Evolutionary conservation across 2,113 vertebrate species (phyloP).

Genomic region (Cervus canadensis): DNA sequence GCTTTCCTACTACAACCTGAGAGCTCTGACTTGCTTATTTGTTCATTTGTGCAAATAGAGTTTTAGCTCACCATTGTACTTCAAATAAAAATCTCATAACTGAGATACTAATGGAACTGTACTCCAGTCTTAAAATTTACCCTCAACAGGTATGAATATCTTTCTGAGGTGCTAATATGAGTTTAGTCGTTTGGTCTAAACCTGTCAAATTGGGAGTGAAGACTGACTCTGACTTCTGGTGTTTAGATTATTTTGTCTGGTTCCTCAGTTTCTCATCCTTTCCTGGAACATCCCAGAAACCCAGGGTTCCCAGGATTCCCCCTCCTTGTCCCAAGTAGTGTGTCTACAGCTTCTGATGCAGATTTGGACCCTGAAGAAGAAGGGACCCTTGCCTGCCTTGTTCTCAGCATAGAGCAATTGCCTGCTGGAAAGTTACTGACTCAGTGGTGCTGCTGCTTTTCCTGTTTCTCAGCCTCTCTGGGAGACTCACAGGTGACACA

Average conservation of each 20-base stretch:
- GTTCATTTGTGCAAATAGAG: background rate
- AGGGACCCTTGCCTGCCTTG: background rate
- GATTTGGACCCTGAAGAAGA: background rate
- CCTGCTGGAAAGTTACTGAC: background rate
- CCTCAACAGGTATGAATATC: background rate
- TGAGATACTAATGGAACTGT: background rate
- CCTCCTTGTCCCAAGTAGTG: background rate
- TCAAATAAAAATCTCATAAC: background rate
- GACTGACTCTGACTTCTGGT: background rate
- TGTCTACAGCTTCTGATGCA: background rate
- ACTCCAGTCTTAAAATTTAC: background rate
- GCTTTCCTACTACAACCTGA: background rate
- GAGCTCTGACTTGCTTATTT: background rate
- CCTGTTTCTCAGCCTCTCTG: background rate
- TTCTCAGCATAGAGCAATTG: background rate
- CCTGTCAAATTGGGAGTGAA: background rate
- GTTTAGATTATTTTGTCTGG: background rate
- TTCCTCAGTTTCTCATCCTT: background rate
- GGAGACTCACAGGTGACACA: background rate
- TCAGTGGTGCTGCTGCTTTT: background rate
- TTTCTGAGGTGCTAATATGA: background rate
- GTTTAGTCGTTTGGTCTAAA: conserved; percentile 14
- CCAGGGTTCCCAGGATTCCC: background rate
- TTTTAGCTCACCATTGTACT: background rate
- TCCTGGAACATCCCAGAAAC: background rate